Base-by-base conservation (phyloP, 1,140 invertebrate genomes). In the Bombus superbus region DNA sequence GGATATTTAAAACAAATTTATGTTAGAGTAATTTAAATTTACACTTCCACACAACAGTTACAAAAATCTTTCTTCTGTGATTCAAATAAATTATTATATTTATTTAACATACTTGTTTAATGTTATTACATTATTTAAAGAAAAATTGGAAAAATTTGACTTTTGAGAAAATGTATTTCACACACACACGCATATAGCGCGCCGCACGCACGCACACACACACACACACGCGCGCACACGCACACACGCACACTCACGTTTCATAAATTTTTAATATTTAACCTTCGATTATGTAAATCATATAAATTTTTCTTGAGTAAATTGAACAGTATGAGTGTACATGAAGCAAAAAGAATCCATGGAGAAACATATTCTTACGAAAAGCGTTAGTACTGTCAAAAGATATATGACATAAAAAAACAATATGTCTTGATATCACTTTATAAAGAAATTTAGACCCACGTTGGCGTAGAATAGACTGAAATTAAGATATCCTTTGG, bases 341-440 rank as follows among this genome's bases (percentile, higher is more conserved):
- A 18, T 5, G n/a, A 68, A 44, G n/a, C 53, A 57, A n/a, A 59
- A 44, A 62, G 44, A 42, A 62, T 47, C 15, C 6, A 42, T 9
- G 9, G 10, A 69, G 9, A 62, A 32, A n/a, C 25, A 62, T 64
- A 80, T 44, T 64, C 11, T 73, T 64, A 40, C 6, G 68, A 64
- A 35, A 80, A 71, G 28, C 64, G 66, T 80, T 72, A 35, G 25
- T n/a, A 80, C 32, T 85, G 83, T 85, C 68, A 85, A 85, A 72
- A 42, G 68, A 80, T 71, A 40, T 38, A 69, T 59, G 76, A 72
- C 28, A 80, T 40, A 64, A 69, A 71, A 80, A 85, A 71, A 59
- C 32, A 59, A 85, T 80, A 73, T 53, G 47, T 80, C 76, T 84
- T 32, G 57, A 62, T 47, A 59, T 64, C 68, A 71, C 18, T 73